Evolutionary conservation across 2,888 invertebrate genomes (phyloP).

Genomic region (Sussaba pulchella): DNA sequence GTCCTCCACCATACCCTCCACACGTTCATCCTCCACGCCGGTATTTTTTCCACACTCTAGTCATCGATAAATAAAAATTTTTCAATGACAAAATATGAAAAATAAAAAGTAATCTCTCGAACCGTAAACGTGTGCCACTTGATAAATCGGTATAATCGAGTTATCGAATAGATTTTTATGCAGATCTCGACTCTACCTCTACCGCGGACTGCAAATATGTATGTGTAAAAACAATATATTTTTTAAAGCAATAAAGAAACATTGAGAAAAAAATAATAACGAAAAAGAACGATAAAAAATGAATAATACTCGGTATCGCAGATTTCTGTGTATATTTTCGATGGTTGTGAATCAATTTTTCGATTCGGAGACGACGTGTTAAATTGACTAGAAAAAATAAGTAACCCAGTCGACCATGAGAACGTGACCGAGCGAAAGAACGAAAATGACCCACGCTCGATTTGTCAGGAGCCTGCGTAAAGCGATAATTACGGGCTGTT

Average conservation of each 20-base stretch:
- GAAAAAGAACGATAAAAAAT: no score
- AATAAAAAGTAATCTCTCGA: no score
- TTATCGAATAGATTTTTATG: constrained; percentile 13
- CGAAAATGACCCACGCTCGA: constrained; percentile 47
- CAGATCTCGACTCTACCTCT: neutral
- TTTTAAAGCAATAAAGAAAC: no score
- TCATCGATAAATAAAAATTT: constrained; percentile 25
- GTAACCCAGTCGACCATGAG: neutral
- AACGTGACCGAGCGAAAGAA: constrained; percentile 29
- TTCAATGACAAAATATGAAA: no score
- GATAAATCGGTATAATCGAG: constrained; percentile 38
- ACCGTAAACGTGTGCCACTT: constrained; percentile 31
- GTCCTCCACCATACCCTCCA: constrained; percentile 4
- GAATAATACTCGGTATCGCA: no score
- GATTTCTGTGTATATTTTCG: neutral
- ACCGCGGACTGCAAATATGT: no score
- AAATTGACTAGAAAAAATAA: constrained; percentile 16
- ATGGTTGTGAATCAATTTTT: neutral
- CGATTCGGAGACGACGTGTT: neutral
- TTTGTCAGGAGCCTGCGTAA: constrained; percentile 44
- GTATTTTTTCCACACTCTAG: constrained; percentile 9
- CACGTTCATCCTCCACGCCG: neutral
- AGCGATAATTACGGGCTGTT: constrained; percentile 61
- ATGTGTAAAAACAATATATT: no score
- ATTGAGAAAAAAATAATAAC: no score